Evolutionary conservation across 1,140 invertebrate species (phyloP).

Genomic region (Gyrodactylus salaris): DNA sequence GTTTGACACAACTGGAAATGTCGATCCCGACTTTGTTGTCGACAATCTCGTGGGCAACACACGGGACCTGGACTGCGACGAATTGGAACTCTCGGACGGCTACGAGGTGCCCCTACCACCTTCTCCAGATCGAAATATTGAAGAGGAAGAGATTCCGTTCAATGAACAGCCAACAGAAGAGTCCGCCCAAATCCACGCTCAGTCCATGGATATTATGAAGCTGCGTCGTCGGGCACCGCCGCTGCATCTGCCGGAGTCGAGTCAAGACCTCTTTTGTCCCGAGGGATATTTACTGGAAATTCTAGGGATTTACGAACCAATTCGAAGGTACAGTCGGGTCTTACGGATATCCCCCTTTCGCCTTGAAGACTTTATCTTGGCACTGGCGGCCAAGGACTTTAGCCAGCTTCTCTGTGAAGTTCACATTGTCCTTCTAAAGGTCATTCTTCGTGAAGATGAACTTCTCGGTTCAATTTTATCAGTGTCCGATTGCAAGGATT

Average conservation of each 20-base stretch:
- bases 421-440: constrained; percentile 57
- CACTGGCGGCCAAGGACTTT: constrained; percentile 56
- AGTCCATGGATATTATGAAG: not conserved
- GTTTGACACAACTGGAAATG: not conserved
- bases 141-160: not conserved
- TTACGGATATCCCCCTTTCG: constrained; percentile 61
- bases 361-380: constrained; percentile 74
- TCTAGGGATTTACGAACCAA: constrained; percentile 44
- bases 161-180: not conserved
- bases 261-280: not conserved
- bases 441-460: constrained; percentile 64
- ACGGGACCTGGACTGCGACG: not conserved
- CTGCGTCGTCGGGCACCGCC: not conserved
- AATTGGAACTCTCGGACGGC: not conserved
- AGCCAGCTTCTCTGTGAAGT: constrained; percentile 54
- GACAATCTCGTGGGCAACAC: not conserved
- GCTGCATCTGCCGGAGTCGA: not conserved
- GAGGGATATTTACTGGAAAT: constrained; percentile 25
- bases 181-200: not conserved
- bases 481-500: constrained; percentile 71
- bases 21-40: not conserved
- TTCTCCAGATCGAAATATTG: not conserved
- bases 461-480: constrained; percentile 69
- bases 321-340: constrained; percentile 52
- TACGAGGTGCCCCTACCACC: not conserved